Evolutionary conservation across 2,113 vertebrate species (phyloP).

Genomic region (Aramus guarauna): DNA sequence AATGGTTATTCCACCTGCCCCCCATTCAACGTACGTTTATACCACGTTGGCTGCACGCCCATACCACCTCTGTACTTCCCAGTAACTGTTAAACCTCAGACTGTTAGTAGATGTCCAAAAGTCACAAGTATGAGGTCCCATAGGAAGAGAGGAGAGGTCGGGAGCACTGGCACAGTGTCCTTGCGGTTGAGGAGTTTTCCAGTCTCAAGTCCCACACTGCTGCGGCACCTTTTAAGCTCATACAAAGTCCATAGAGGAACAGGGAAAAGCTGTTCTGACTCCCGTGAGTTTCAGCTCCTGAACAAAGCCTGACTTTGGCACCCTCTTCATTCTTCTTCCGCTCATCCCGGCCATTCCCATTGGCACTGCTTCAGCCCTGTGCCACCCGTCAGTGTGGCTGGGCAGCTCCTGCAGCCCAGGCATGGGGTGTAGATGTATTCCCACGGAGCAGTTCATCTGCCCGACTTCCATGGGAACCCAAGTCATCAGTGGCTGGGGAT

Average conservation of each 20-base stretch:
- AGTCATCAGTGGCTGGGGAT: not conserved
- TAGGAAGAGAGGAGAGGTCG: not conserved
- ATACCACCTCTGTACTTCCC: not conserved
- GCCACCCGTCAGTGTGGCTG: fast-evolving
- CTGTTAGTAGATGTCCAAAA: not conserved
- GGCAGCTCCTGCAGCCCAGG: not conserved
- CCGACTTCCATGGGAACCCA: not conserved
- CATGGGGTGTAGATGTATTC: fast-evolving
- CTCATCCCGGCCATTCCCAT: not conserved
- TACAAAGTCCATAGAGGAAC: not conserved
- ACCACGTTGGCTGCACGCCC: fast-evolving
- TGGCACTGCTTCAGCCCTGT: not conserved
- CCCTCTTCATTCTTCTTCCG: not conserved
- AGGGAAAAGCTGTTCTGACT: not conserved
- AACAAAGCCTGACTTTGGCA: not conserved
- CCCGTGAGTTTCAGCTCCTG: not conserved
- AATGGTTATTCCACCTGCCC: not conserved
- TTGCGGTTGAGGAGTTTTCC: not conserved
- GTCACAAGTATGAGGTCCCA: not conserved
- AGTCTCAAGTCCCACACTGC: not conserved
- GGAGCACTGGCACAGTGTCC: fast-evolving
- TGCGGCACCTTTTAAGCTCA: not conserved
- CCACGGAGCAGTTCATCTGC: not conserved
- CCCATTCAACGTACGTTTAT: fast-evolving
- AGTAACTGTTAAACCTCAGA: not conserved